phyloP scores from a whole-genome alignment of 2,113 vertebrate genomes.

The Syrrhaptes paradoxus region DNA sequence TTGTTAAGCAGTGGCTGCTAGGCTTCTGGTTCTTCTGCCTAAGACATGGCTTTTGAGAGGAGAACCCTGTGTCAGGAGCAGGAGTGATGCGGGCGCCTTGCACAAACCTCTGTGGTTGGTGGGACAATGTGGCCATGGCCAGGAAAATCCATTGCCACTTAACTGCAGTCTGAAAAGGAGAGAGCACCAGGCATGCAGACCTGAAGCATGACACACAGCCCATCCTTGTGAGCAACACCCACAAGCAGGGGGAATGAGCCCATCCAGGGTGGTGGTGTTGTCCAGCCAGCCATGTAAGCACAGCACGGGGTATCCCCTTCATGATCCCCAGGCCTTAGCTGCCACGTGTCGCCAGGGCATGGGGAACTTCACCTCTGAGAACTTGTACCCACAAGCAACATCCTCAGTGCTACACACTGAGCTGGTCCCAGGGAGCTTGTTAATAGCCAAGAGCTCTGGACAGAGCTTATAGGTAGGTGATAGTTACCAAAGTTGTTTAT shows the following conservation, averaged over 20 bases:
- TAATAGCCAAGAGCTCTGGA: background rate
- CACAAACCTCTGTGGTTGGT: slow-evolving; percentile 37
- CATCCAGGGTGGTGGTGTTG: slow-evolving; percentile 79
- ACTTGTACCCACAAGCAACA: background rate
- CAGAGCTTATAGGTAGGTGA: background rate
- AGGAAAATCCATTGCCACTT: slow-evolving; percentile 77
- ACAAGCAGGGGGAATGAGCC: slow-evolving; percentile 79
- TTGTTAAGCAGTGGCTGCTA: background rate
- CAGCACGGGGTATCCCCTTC: slow-evolving; percentile 72
- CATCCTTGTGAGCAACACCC: background rate
- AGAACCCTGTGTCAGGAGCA: background rate
- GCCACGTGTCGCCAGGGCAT: slow-evolving; percentile 80
- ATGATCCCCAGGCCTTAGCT: slow-evolving; percentile 75
- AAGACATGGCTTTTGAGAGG: background rate
- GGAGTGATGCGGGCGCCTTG: background rate
- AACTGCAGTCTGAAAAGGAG: slow-evolving; percentile 72
- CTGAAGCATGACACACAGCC: background rate
- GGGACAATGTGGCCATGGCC: slow-evolving; percentile 79
- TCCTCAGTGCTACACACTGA: background rate
- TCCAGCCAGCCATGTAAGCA: slow-evolving; percentile 84
- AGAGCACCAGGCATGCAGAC: background rate
- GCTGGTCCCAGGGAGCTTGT: background rate
- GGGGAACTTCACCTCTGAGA: slow-evolving; percentile 74
- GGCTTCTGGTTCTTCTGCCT: background rate
- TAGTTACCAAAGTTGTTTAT: background rate